Conservation (phyloP, 2,888 invertebrate genomes). For the Acanthosepion lycidas region DNA sequence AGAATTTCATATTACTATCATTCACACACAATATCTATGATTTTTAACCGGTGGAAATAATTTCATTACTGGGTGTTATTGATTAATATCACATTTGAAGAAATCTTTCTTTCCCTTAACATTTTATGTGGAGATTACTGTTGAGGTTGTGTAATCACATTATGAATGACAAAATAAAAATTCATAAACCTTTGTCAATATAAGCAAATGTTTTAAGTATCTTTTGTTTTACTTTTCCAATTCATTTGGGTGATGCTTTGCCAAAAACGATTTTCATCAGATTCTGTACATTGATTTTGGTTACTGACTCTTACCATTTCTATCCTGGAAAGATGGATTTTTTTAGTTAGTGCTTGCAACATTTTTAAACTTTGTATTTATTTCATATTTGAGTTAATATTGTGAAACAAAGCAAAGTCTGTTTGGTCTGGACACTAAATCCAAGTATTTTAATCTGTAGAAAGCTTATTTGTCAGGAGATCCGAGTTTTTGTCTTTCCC, state of each 20-base stretch:
- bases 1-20: background rate
- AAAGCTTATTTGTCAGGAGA: background rate
- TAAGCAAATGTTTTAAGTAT: too few species aligned
- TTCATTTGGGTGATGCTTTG: background rate
- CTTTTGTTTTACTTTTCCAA: too few species aligned
- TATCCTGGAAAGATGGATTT: background rate
- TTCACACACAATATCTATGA: background rate
- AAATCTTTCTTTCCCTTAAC: background rate
- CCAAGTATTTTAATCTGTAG: background rate
- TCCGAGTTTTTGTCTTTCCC: too few species aligned
- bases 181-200: too few species aligned
- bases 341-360: background rate
- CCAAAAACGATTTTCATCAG: background rate
- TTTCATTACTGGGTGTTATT: background rate
- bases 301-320: background rate
- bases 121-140: background rate
- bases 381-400: background rate
- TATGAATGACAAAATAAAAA: background rate
- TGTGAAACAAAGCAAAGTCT: background rate
- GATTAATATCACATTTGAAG: background rate
- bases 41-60: conserved; percentile 18
- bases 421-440: too few species aligned
- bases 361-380: background rate
- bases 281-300: background rate
- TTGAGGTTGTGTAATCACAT: background rate